Conservation (phyloP, 2,888 invertebrate species). For the Ochropleura plecta region DNA sequence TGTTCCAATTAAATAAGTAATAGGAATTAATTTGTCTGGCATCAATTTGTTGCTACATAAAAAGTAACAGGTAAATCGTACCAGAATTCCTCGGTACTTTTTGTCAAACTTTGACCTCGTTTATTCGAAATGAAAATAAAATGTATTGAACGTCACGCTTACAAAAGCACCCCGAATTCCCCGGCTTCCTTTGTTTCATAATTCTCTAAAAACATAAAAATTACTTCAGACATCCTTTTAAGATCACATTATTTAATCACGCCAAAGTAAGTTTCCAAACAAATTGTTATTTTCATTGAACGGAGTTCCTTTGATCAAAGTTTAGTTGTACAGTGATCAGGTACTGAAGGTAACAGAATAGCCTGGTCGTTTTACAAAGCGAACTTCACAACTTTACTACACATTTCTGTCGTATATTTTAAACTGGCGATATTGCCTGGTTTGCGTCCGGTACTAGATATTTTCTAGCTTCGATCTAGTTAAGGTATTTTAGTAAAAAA, state of each 20-base stretch:
- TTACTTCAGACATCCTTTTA: slow-evolving; percentile 33
- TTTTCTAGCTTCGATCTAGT: slow-evolving; percentile 10
- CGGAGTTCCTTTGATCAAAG: slow-evolving; percentile 54
- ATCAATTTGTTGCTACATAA: not conserved
- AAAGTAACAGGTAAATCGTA: not conserved
- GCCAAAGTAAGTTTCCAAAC: slow-evolving; percentile 41
- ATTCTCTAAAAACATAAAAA: slow-evolving; percentile 38
- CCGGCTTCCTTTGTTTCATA: slow-evolving; percentile 35
- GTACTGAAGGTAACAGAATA: slow-evolving; percentile 37
- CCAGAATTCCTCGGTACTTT: not conserved
- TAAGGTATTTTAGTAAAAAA: slow-evolving; percentile 3
- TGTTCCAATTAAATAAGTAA: too few species aligned
- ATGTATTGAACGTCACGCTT: not conserved
- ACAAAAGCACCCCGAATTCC: slow-evolving; percentile 10
- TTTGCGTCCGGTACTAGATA: slow-evolving; percentile 10
- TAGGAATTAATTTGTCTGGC: not conserved
- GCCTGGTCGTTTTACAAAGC: slow-evolving; percentile 57
- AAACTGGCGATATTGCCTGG: slow-evolving; percentile 9
- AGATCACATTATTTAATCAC: slow-evolving; percentile 47
- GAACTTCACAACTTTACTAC: slow-evolving; percentile 43
- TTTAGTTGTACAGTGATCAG: slow-evolving; percentile 48
- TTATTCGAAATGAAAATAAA: slow-evolving; percentile 26
- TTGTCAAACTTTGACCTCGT: not conserved
- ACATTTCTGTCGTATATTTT: slow-evolving; percentile 28
- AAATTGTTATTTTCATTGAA: slow-evolving; percentile 49